Evolutionary conservation across 2,797 vertebrate genomes (phyloP), one percentile per base, ranked within the genome.

Genomic region (Acomys russatus): DNA sequence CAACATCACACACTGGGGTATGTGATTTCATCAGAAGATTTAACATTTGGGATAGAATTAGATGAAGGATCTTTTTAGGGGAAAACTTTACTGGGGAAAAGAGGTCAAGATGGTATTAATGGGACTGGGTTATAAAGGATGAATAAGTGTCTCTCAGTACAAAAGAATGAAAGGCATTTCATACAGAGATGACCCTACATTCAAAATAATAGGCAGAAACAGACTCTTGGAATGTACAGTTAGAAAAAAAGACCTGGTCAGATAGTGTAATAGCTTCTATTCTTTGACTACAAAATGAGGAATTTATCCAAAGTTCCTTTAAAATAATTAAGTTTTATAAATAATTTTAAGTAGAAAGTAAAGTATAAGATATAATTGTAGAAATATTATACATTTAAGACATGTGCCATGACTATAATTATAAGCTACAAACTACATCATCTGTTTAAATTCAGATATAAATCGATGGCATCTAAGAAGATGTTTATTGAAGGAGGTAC

Each of bases 331-430:
- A 79, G 4, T 18, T 23, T 35, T 44, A 18, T 51, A 54, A 54
- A 15, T 3, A 76, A 28, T 25, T 84, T 86, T 66, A 33, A 90
- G 18, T 9, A 83, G n/a, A 79, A 95, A 86, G 68, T 33, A 54
- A 74, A 88, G 66, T n/a, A 59, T 71, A 33, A 70, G 9, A 71
- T 74, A 77, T 64, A 83, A 84, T 89, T 64, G 7, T 22, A 64
- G 3, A 9, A 89, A 30, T 56, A 49, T 63, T 76, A 22, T 89
- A n/a, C 1, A 59, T 51, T 66, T 90, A 71, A 78, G 25, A 38
- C 0, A 14, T 61, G 30, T 0, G 20, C 1, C 1, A 23, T 86
- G 1, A 70, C 28, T 73, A 18, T 74, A 28, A 3, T 1, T 74
- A 35, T 35, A 79, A 54, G 4, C 23, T 73, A 20, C 23, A n/a